Conservation (phyloP, 2,888 invertebrate species). For the Cancer borealis region DNA sequence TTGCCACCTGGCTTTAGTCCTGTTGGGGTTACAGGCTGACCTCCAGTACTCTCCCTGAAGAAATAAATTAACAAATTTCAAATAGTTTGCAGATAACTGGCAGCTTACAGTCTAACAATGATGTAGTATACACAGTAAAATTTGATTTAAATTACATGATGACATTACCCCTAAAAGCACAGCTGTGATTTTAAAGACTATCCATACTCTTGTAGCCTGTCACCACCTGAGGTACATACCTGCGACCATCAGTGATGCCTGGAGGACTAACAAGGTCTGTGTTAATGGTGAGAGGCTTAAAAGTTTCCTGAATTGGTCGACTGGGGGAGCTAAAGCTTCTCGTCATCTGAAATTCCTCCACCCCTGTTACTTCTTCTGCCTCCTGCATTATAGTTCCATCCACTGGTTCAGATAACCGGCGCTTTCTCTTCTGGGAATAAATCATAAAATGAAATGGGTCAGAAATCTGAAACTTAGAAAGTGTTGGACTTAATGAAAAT, state of each 20-base stretch:
- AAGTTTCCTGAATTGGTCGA: slow-evolving; percentile 14
- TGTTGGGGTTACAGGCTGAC: slow-evolving; percentile 64
- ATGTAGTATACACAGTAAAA: background rate
- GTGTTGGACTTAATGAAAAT: too few relatives aligned
- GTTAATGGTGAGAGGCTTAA: slow-evolving; percentile 65
- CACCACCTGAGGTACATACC: slow-evolving; percentile 30
- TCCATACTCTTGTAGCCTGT: background rate
- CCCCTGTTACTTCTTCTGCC: background rate
- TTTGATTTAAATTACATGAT: background rate
- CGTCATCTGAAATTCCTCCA: background rate
- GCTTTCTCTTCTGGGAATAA: slow-evolving; percentile 67
- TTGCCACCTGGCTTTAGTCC: slow-evolving; percentile 57
- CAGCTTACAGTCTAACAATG: background rate
- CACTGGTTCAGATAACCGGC: slow-evolving; percentile 66
- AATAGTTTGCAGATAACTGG: background rate
- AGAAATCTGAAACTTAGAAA: background rate
- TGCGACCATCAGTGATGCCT: slow-evolving; percentile 46
- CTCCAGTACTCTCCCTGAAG: slow-evolving; percentile 65
- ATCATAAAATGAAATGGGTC: background rate
- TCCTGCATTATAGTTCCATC: background rate
- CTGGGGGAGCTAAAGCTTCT: background rate
- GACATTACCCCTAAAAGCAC: background rate
- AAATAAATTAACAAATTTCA: slow-evolving; percentile 16
- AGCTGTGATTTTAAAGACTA: background rate
- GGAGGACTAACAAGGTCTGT: slow-evolving; percentile 47